Conservation (phyloP, 23 tunicate genomes). For the Ascidia mentula region DNA sequence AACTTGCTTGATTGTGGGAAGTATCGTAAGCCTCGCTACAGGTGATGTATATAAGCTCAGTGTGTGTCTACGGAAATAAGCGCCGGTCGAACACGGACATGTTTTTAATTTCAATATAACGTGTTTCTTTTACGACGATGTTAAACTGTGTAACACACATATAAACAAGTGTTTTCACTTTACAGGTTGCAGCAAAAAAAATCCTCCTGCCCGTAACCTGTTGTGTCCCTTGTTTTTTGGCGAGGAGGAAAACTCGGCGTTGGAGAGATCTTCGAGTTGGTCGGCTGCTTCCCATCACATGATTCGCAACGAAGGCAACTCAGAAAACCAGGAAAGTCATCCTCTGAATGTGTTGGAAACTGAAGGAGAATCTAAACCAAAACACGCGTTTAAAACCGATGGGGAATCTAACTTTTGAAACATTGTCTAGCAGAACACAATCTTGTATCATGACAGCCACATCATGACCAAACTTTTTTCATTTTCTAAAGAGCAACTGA, state of each 20-base stretch:
- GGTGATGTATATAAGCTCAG: too few species aligned
- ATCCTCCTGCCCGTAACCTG: constrained; percentile 25
- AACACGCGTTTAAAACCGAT: neutral
- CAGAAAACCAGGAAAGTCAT: too few species aligned
- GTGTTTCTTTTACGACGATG: too few species aligned
- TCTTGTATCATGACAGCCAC: too few species aligned
- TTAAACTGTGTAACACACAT: too few species aligned
- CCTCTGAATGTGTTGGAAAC: neutral
- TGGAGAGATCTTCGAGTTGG: constrained; percentile 73
- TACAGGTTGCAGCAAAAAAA: constrained; percentile 35
- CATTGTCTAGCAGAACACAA: too few species aligned
- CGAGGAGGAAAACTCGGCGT: constrained; percentile 6
- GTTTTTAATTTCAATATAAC: too few species aligned
- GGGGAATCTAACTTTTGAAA: neutral
- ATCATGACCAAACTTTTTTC: too few species aligned
- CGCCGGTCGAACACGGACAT: too few species aligned
- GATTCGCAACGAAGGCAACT: neutral
- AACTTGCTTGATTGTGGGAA: constrained; percentile 41
- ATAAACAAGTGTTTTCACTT: too few species aligned
- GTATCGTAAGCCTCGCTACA: constrained; percentile 43
- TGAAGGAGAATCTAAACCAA: neutral
- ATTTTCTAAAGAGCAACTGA: too few species aligned
- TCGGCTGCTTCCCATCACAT: constrained; percentile 1
- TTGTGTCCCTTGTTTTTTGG: constrained; percentile 21
- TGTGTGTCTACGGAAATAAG: too few species aligned